Evolutionary conservation across 2,888 invertebrate species (phyloP), one percentile per base, ranked within the genome.

Genomic region (Pachydiplax longipennis): DNA sequence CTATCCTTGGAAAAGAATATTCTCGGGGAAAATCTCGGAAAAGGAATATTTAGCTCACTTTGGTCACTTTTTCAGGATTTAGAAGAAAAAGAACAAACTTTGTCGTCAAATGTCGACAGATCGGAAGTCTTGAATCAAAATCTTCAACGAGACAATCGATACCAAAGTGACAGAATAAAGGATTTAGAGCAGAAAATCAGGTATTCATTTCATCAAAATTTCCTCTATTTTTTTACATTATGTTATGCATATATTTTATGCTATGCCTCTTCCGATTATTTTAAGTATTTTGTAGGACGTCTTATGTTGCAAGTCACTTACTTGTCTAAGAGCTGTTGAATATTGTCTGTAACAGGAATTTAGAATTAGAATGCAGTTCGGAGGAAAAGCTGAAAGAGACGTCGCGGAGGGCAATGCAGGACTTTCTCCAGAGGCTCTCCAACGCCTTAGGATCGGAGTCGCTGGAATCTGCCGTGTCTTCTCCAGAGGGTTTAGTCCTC

Each of bases 311-410:
- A n/a, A n/a, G n/a, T n/a, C n/a, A 22, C 5, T 61, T 10, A 15
- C 18, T 25, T 73, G 8, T 65, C 4, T 53, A 18, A 53, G 18
- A 53, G 53, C 18, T 18, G 18, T 1, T 18, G 3, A 18, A 18
- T 5, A 3, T 15, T 53, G 18, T 0, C 18, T 53, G n/a, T 25
- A n/a, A 37, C 81, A 90, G 97, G 81, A 95, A 96, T 91, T 94
- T 97, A 73, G 97, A 98, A 93, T 93, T 96, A 90, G 97, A 96
- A 92, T 95, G 97, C 91, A 95, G 95, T 91, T 95, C 95, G 91
- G 97, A 97, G 93, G 97, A 97, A 93, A 96, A 96, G 92, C 96
- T 96, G 93, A 97, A 97, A 93, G 97, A 97, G 92, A 95, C 96
- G 92, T 92, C 93, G 13, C 90, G 92, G 58, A 92, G 95, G 93